phyloP scores from a whole-genome alignment of 2,888 invertebrate genomes.

The Podotricha telesiphe region DNA sequence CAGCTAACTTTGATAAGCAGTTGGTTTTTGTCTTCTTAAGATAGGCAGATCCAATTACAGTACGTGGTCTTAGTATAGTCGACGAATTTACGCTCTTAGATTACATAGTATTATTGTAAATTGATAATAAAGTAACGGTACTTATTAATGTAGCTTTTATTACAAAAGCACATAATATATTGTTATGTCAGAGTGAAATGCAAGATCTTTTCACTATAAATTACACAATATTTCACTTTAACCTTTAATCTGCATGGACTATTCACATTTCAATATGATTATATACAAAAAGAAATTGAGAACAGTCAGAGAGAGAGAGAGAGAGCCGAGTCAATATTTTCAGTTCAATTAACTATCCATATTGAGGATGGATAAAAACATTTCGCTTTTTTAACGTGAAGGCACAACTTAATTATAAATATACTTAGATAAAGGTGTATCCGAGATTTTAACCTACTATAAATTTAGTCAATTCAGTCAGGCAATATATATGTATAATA shows the following conservation, averaged over 20 bases:
- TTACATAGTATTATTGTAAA: slow-evolving; percentile 25
- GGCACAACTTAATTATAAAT: too few relatives aligned
- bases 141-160: slow-evolving; percentile 1
- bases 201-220: neutral
- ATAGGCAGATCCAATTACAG: slow-evolving; percentile 43
- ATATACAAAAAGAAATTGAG: neutral
- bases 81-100: slow-evolving; percentile 29
- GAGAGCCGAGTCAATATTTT: neutral
- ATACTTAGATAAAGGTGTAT: too few relatives aligned
- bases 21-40: slow-evolving; percentile 53
- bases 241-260: neutral
- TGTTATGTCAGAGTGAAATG: slow-evolving; percentile 8
- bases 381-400: too few relatives aligned
- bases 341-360: too few relatives aligned
- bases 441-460: too few relatives aligned
- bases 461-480: neutral
- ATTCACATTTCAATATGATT: neutral
- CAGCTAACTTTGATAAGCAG: slow-evolving; percentile 73
- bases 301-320: neutral
- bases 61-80: slow-evolving; percentile 36
- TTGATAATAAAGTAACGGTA: slow-evolving; percentile 17
- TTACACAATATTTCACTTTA: neutral
- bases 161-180: slow-evolving; percentile 8
- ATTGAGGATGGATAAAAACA: too few relatives aligned
- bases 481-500: neutral